Percentiles rank a stretch among this genome's conserved stretches.
Conservation (phyloP, 2,797 vertebrate species). For the Argentina silus region DNA sequence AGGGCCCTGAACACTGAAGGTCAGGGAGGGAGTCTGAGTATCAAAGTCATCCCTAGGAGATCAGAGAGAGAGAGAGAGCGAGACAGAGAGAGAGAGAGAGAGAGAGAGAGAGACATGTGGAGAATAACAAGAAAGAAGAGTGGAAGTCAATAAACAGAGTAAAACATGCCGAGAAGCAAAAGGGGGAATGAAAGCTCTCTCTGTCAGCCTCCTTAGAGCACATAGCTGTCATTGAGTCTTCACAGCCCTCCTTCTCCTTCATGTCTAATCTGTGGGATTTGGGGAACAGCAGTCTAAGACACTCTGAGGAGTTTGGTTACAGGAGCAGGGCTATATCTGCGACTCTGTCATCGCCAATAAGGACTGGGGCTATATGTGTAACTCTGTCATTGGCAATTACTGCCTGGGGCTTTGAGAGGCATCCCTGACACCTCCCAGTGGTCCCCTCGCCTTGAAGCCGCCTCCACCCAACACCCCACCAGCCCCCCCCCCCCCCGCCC, state of each 20-base stretch:
- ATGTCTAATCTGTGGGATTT: conserved; percentile 57
- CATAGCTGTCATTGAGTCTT: conserved; percentile 38
- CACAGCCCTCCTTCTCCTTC: conserved; percentile 24
- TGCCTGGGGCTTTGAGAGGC: conserved; percentile 59
- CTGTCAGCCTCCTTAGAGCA: not conserved
- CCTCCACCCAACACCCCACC: conserved; percentile 21
- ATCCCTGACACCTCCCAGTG: conserved; percentile 53
- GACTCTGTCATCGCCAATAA: conserved; percentile 75
- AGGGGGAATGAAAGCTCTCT: not conserved
- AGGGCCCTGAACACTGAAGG: conserved; percentile 51
- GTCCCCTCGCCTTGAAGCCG: conserved; percentile 37
- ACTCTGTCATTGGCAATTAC: conserved; percentile 66
- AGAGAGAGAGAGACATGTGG: not conserved
- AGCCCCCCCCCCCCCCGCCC: conserved; percentile 22
- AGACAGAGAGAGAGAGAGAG: not conserved
- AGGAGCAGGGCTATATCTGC: conserved; percentile 66
- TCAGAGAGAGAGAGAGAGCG: conserved; percentile 16
- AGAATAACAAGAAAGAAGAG: not conserved
- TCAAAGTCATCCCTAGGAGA: conserved; percentile 26
- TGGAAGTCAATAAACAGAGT: not conserved
- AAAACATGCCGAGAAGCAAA: too few species aligned
- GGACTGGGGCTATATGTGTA: conserved; percentile 65
- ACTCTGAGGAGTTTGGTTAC: conserved; percentile 61
- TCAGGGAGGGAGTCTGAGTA: conserved; percentile 35
- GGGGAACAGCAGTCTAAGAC: conserved; percentile 41